phyloP scores from a whole-genome alignment of 1,140 invertebrate species.

The Pachyrhynchus sulphureomaculatus region DNA sequence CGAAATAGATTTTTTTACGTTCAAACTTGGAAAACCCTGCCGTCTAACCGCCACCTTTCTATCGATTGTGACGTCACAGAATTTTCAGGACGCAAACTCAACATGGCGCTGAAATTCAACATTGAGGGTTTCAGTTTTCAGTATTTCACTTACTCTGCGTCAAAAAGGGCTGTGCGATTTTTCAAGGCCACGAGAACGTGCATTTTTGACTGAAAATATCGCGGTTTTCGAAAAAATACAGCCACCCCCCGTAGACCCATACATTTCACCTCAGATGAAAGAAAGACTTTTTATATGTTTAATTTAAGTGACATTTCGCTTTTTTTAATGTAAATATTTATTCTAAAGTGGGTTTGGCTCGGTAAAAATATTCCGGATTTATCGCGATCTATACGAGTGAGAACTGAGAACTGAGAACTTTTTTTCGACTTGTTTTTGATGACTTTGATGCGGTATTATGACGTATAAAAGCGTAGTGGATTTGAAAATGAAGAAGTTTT shows the following conservation, averaged over 20 bases:
- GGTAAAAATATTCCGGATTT: constrained; percentile 3
- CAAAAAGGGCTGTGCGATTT: constrained; percentile 26
- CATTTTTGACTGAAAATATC: constrained; percentile 21
- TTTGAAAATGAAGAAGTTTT: constrained; percentile 18
- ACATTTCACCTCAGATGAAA: neutral
- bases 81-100: constrained; percentile 41
- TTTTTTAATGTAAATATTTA: constrained; percentile 2
- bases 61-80: constrained; percentile 47
- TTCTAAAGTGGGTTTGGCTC: constrained; percentile 41
- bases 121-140: constrained; percentile 34
- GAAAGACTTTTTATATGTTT: neutral
- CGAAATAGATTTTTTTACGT: neutral
- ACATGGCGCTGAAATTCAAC: constrained; percentile 37
- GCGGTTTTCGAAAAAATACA: neutral
- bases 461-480: constrained; percentile 6
- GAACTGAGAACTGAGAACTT: no score
- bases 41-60: constrained; percentile 33
- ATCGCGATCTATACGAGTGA: constrained; percentile 5
- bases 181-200: constrained; percentile 21
- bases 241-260: neutral
- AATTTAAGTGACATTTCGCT: neutral
- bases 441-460: constrained; percentile 25
- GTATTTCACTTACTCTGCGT: constrained; percentile 31
- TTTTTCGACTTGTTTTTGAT: constrained; percentile 13
- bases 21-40: neutral